phyloP scores from a whole-genome alignment of 2,113 vertebrate genomes.

The Verasper variegatus region DNA sequence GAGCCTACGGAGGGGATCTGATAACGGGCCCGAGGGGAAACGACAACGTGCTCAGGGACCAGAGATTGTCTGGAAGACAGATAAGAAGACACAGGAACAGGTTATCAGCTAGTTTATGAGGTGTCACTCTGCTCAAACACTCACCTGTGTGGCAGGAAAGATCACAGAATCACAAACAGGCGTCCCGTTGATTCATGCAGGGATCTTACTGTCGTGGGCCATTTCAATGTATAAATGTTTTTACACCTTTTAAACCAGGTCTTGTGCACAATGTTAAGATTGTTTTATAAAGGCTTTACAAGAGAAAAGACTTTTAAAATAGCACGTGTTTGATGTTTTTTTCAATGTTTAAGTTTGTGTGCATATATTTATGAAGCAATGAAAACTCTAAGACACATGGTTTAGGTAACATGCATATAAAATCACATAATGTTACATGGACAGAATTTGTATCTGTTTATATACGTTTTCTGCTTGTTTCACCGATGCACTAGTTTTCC shows the following conservation, averaged over 20 bases:
- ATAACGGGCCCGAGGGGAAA: conserved; percentile 78
- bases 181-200: conserved; percentile 15
- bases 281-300: not conserved
- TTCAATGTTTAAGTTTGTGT: not conserved
- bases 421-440: no score
- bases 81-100: conserved; percentile 78
- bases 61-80: conserved; percentile 76
- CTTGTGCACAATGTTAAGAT: not conserved
- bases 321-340: no score
- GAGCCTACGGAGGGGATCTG: conserved; percentile 68
- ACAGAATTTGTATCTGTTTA: not conserved
- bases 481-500: no score
- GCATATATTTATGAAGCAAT: not conserved
- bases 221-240: conserved; percentile 12
- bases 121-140: conserved; percentile 72
- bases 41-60: conserved; percentile 73
- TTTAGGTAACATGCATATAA: no score
- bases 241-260: conserved; percentile 17
- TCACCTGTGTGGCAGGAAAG: conserved; percentile 66
- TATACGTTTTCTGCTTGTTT: not conserved
- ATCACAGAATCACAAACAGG: conserved; percentile 37
- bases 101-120: conserved; percentile 79
- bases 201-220: conserved; percentile 30
- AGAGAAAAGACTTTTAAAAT: no score
- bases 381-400: not conserved